phyloP scores from a whole-genome alignment of 2,888 invertebrate genomes.

The Cryptocephalus primarius region DNA sequence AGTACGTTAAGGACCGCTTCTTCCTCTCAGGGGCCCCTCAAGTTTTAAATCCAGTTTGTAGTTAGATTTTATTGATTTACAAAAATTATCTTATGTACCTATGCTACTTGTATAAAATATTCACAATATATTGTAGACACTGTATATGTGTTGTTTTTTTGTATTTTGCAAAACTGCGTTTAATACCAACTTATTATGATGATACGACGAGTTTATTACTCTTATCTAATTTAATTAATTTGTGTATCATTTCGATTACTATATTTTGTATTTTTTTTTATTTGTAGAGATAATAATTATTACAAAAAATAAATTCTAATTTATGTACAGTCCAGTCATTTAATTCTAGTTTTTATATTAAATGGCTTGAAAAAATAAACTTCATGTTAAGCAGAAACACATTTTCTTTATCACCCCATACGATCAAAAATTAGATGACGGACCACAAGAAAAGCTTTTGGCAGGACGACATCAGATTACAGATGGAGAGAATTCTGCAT shows the following conservation, averaged over 20 bases:
- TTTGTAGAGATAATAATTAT: constrained; percentile 13
- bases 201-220: too few species aligned
- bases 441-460: too few species aligned
- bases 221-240: constrained; percentile 8
- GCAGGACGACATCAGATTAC: too few species aligned
- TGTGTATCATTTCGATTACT: constrained; percentile 25
- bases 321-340: constrained; percentile 12
- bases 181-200: constrained; percentile 28
- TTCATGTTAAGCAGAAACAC: neutral
- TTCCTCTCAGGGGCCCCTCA: constrained; percentile 8
- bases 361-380: neutral
- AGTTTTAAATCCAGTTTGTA: constrained; percentile 14
- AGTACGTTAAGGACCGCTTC: constrained; percentile 35
- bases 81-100: constrained; percentile 39
- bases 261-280: constrained; percentile 19
- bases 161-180: constrained; percentile 35
- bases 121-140: constrained; percentile 36
- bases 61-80: constrained; percentile 19
- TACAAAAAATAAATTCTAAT: constrained; percentile 18
- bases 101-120: constrained; percentile 39
- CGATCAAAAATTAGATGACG: too few species aligned
- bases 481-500: too few species aligned
- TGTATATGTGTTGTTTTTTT: constrained; percentile 41
- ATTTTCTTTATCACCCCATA: too few species aligned
- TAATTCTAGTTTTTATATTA: constrained; percentile 3